Base-by-base conservation (phyloP, 1,140 invertebrate species). In the Andricus grossulariae region DNA sequence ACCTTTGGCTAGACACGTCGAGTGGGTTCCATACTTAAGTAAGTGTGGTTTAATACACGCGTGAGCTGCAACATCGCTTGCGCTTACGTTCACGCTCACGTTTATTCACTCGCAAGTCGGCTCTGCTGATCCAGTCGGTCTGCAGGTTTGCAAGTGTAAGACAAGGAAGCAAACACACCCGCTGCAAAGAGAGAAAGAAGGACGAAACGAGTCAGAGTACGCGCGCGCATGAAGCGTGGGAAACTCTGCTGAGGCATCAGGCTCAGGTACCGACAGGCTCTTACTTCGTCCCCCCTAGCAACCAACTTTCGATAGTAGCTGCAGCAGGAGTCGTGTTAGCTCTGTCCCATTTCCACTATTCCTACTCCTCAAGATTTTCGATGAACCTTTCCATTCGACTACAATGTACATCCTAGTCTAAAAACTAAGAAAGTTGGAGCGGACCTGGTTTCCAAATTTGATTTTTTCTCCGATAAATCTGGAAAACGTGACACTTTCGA, bases 151-250 rank as follows among this genome's bases (percentile, higher is more conserved):
- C 51, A 54, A 51, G 73, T 72, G 55, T n/a, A 57, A 74, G 70
- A 75, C 50, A 55, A 74, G 32, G 81, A 77, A 71, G 71, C 72
- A 71, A 75, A 78, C 39, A 78, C 50, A 74, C 71, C 54, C 50
- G 73, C 66, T 72, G 32, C 51, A 19, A 49, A 76, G 57, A 55
- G 72, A 55, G 72, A 73, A 74, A 72, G 81, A 74, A 71, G 71
- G 71, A n/a, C 50, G 74, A 51, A 51, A 39, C 18, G 49, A 72
- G 76, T 76, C 80, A 78, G 75, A 79, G 74, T 82, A 81, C 77
- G 79, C 83, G 81, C 82, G 88, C 82, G 86, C 85, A 78, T 82
- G 84, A 88, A 90, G 89, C 88, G 89, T 90, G 90, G 88, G 90
- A 90, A 90, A 88, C 85, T 85, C 84, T 84, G 82, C 78, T 55